Percentiles rank a stretch among this genome's conserved stretches.
phyloP scores from a whole-genome alignment of 2,797 vertebrate species.

The Gadopsis marmoratus region DNA sequence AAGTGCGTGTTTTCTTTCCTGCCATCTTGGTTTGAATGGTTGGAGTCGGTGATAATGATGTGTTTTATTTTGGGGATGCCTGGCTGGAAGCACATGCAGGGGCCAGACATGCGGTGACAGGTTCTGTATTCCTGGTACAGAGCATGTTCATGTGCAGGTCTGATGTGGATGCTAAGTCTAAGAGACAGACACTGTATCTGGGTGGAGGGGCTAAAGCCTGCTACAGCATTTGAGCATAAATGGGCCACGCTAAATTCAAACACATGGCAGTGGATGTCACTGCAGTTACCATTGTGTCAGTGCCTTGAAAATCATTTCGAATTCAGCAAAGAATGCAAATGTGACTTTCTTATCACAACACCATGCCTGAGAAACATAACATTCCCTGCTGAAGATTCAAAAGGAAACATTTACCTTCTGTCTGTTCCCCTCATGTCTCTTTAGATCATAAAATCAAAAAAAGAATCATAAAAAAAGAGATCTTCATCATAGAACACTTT shows the following conservation, averaged over 20 bases:
- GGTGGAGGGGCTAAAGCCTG: conserved; percentile 61
- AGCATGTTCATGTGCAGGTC: conserved; percentile 68
- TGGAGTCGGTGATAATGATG: conserved; percentile 74
- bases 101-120: conserved; percentile 78
- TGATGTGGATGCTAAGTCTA: conserved; percentile 78
- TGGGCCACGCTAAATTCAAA: conserved; percentile 65
- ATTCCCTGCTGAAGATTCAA: background rate
- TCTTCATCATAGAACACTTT: conserved; percentile 10
- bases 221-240: conserved; percentile 63
- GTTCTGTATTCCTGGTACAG: conserved; percentile 76
- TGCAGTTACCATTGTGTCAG: conserved; percentile 45
- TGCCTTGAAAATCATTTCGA: conserved; percentile 31
- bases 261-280: conserved; percentile 50
- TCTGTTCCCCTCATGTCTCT: background rate
- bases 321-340: conserved; percentile 29
- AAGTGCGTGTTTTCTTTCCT: conserved; percentile 28
- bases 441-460: background rate
- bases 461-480: too few relatives aligned
- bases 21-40: conserved; percentile 53
- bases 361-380: conserved; percentile 1
- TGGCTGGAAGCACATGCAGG: conserved; percentile 65
- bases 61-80: conserved; percentile 77
- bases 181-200: conserved; percentile 73
- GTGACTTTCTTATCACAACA: conserved; percentile 46
- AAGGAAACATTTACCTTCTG: conserved; percentile 6